Conservation (phyloP, 2,888 invertebrate genomes). For the Thereva unica region DNA sequence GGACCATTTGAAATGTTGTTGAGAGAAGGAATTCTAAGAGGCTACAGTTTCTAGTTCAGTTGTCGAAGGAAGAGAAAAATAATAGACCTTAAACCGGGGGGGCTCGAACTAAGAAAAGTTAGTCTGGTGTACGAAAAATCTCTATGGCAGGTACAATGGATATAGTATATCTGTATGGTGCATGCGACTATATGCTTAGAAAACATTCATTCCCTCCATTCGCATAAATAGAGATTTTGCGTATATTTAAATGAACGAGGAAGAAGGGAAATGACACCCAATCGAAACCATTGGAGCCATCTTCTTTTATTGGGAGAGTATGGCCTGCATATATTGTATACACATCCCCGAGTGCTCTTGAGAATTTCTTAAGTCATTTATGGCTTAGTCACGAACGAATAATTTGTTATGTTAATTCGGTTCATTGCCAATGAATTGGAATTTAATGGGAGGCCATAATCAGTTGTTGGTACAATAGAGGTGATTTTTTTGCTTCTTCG, state of each 20-base stretch:
- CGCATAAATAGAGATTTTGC: constrained; percentile 33
- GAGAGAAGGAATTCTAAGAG: no score
- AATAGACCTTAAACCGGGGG: no score
- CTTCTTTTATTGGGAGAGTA: constrained; percentile 10
- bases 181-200: no score
- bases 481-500: constrained; percentile 15
- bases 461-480: constrained; percentile 26
- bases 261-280: constrained; percentile 33
- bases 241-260: constrained; percentile 34
- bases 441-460: constrained; percentile 44
- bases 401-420: constrained; percentile 59
- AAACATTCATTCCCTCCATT: background rate
- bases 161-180: no score
- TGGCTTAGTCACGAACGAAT: constrained; percentile 60
- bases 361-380: constrained; percentile 52
- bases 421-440: constrained; percentile 44
- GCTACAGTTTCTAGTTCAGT: no score
- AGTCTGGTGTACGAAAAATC: no score
- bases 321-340: background rate
- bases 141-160: no score
- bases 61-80: no score
- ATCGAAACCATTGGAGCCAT: constrained; percentile 22
- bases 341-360: constrained; percentile 15
- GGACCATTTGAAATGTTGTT: no score
- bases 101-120: no score